Evolutionary conservation across 2,888 invertebrate genomes (phyloP).

Genomic region (Bugula neritina): DNA sequence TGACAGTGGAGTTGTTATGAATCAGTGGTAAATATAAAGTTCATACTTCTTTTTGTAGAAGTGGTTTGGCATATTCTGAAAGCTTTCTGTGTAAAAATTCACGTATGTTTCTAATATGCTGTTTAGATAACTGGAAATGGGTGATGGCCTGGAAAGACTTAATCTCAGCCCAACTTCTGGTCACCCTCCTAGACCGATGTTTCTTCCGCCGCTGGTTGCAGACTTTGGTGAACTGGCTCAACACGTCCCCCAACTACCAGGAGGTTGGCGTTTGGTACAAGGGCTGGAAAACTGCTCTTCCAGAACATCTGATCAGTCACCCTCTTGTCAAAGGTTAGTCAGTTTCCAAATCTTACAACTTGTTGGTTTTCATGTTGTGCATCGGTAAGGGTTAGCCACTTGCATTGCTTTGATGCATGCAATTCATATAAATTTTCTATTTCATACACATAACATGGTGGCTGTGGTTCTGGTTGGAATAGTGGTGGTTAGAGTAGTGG

Average conservation of each 20-base stretch:
- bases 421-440: no score
- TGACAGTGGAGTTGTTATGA: no score
- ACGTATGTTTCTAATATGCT: no score
- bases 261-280: constrained; percentile 83
- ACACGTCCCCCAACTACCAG: constrained; percentile 73
- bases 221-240: constrained; percentile 69
- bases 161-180: constrained; percentile 70
- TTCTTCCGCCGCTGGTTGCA: constrained; percentile 74
- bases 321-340: constrained; percentile 58
- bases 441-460: no score
- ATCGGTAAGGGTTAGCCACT: no score
- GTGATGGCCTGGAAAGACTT: constrained; percentile 89
- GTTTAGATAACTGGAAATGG: constrained; percentile 89
- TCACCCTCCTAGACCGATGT: constrained; percentile 73
- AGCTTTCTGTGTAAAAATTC: no score
- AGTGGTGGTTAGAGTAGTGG: no score
- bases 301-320: constrained; percentile 57
- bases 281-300: constrained; percentile 61
- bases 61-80: no score
- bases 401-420: no score
- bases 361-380: background rate
- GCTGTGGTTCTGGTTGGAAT: no score
- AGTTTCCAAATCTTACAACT: background rate
- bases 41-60: no score
- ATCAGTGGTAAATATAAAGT: no score